Evolutionary conservation across 1,140 invertebrate species (phyloP).

Genomic region (Atta cephalotes): DNA sequence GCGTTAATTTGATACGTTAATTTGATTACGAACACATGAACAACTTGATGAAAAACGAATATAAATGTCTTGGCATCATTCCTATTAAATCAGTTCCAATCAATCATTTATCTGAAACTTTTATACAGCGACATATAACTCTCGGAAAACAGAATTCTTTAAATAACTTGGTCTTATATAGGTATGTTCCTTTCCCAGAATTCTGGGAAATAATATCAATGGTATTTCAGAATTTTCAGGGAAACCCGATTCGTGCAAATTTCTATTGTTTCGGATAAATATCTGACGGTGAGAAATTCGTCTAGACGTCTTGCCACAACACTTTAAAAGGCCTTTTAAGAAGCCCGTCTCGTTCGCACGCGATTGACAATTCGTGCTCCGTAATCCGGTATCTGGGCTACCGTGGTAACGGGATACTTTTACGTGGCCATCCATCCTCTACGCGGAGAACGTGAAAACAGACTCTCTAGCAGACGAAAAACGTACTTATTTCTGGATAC

Average conservation of each 20-base stretch:
- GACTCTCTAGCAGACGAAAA: constrained; percentile 43
- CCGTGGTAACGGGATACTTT: constrained; percentile 82
- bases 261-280: neutral
- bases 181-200: neutral
- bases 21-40: neutral
- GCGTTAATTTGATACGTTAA: neutral
- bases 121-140: neutral
- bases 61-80: neutral
- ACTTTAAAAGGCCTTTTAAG: constrained; percentile 58
- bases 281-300: neutral
- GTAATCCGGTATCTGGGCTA: constrained; percentile 84
- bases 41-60: neutral
- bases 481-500: neutral
- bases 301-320: constrained; percentile 44
- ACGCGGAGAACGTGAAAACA: constrained; percentile 65
- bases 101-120: neutral
- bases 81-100: neutral
- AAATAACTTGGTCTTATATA: neutral
- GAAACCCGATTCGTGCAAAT: neutral
- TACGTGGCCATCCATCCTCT: constrained; percentile 76
- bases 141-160: neutral
- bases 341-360: constrained; percentile 67
- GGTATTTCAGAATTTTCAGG: neutral
- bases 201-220: neutral
- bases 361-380: constrained; percentile 82